phyloP scores from a whole-genome alignment of 1,140 invertebrate genomes.

The Aculops lycopersici region DNA sequence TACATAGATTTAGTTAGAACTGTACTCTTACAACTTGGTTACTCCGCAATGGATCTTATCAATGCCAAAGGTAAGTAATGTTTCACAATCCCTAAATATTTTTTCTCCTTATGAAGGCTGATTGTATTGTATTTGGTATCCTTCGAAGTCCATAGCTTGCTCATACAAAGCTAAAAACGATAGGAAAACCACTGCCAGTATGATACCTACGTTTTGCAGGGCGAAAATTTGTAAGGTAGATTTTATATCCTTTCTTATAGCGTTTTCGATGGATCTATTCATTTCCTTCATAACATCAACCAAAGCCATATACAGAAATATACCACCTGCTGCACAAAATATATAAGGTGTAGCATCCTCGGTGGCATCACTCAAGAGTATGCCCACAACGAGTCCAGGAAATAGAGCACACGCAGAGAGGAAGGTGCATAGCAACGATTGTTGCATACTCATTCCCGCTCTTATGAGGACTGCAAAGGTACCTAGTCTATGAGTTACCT shows the following conservation, averaged over 20 bases:
- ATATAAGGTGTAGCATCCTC: constrained; percentile 6
- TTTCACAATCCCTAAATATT: too few species aligned
- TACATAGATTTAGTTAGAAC: constrained; percentile 47
- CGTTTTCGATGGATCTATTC: not conserved
- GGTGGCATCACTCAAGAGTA: not conserved
- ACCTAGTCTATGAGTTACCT: not conserved
- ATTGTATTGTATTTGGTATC: constrained; percentile 1
- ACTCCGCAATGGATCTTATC: constrained; percentile 33
- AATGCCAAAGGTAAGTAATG: constrained; percentile 41
- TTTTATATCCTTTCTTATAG: constrained; percentile 1
- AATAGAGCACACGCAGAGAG: not conserved
- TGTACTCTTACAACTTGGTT: constrained; percentile 39
- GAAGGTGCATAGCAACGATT: not conserved
- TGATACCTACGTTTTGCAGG: not conserved
- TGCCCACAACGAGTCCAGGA: not conserved
- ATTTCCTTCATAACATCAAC: not conserved
- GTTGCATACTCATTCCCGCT: not conserved
- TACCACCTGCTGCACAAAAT: not conserved
- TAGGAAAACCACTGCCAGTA: not conserved
- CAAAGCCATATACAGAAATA: not conserved
- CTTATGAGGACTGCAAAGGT: not conserved
- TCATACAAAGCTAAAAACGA: constrained; percentile 8
- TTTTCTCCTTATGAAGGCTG: too few species aligned
- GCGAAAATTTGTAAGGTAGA: not conserved
- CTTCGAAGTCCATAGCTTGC: constrained; percentile 8